phyloP scores from a whole-genome alignment of 1,140 invertebrate genomes.

The Pygmarrhopalites habei region DNA sequence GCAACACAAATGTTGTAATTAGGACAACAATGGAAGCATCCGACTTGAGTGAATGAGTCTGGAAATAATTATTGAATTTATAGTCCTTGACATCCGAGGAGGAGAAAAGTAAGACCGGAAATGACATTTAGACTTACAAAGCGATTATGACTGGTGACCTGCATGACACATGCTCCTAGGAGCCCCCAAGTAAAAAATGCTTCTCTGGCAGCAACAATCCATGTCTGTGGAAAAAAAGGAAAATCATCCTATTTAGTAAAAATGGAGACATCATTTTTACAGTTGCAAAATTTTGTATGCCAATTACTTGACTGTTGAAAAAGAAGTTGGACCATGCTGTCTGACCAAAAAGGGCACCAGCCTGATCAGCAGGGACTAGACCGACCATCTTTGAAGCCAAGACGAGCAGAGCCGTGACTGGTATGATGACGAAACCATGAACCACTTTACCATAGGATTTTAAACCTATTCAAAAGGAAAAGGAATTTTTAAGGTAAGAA shows the following conservation, averaged over 20 bases:
- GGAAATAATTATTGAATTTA: no score
- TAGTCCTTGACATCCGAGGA: no score
- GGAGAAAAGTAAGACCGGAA: no score
- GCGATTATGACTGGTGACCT: no score
- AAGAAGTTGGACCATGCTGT: conserved; percentile 77
- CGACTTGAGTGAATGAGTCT: conserved; percentile 61
- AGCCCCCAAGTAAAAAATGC: conserved; percentile 83
- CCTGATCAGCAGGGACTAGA: conserved; percentile 55
- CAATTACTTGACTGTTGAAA: conserved; percentile 61
- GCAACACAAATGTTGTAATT: conserved; percentile 64
- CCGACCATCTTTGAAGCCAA: conserved; percentile 66
- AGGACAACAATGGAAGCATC: conserved; percentile 71
- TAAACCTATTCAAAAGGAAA: conserved; percentile 49
- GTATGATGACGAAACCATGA: conserved; percentile 63
- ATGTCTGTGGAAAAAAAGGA: no score
- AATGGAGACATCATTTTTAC: no score
- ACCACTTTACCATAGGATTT: conserved; percentile 77
- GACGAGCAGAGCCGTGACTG: conserved; percentile 63
- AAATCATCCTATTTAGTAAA: no score
- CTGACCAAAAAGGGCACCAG: conserved; percentile 62
- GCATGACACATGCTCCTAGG: conserved; percentile 75
- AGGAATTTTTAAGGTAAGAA: no score
- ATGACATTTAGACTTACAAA: no score
- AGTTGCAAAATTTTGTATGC: no score
- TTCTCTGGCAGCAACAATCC: conserved; percentile 79